Conservation (phyloP, 2,113 vertebrate genomes). For the Antechinus flavipes region DNA sequence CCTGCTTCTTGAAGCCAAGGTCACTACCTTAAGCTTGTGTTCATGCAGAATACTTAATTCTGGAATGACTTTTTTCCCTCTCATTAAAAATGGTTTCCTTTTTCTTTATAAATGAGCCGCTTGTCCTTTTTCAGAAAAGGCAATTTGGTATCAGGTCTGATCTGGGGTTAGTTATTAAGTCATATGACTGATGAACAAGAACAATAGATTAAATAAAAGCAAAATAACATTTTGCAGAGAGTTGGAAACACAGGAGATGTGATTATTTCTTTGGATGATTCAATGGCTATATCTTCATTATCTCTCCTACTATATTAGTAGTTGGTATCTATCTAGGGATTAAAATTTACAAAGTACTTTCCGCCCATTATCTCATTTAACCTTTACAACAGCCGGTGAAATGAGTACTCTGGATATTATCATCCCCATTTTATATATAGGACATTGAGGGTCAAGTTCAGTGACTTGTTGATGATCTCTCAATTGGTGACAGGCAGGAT, state of each 20-base stretch:
- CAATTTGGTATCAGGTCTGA: neutral
- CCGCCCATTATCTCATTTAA: neutral
- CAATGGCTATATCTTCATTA: neutral
- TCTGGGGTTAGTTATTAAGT: neutral
- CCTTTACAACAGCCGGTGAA: neutral
- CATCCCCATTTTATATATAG: neutral
- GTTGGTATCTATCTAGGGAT: neutral
- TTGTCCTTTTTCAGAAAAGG: neutral
- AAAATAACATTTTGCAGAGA: neutral
- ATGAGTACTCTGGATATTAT: neutral
- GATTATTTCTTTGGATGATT: neutral
- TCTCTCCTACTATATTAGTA: neutral
- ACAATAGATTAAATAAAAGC: neutral
- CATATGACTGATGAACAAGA: neutral
- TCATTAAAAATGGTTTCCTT: neutral
- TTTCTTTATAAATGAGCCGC: neutral
- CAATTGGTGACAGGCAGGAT: neutral
- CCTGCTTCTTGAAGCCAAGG: neutral
- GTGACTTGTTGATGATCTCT: neutral
- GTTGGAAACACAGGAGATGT: neutral
- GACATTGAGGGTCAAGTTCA: neutral
- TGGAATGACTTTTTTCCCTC: neutral
- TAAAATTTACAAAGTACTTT: neutral
- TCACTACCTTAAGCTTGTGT: neutral
- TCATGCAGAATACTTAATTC: neutral